Evolutionary conservation across 1,140 invertebrate species (phyloP).

Genomic region (Mizuhopecten yessoensis): DNA sequence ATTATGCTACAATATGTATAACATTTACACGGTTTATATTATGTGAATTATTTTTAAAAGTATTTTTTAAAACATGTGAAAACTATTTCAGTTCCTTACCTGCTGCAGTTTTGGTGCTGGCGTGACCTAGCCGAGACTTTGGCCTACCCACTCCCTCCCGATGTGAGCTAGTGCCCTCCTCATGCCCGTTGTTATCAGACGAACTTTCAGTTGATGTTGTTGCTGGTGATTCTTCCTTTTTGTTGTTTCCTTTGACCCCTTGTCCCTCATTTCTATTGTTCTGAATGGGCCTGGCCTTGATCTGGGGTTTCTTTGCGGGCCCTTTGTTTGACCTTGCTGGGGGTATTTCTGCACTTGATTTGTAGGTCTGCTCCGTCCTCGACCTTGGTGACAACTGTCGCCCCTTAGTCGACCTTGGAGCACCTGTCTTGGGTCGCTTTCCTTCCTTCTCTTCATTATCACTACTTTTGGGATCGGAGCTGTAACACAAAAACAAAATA

Average conservation of each 20-base stretch:
- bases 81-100: not conserved
- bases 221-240: not conserved
- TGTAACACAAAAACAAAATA: not conserved
- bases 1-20: too few relatives aligned
- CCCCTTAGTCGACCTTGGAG: not conserved
- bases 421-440: not conserved
- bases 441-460: not conserved
- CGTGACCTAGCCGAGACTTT: slow-evolving; percentile 52
- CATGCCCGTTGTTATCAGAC: not conserved
- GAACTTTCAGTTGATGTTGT: not conserved
- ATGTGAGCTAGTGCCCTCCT: slow-evolving; percentile 29
- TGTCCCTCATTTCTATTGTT: not conserved
- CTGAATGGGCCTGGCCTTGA: not conserved
- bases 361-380: not conserved
- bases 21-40: too few relatives aligned
- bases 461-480: not conserved
- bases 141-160: slow-evolving; percentile 56
- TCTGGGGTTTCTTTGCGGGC: not conserved
- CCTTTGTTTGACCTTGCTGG: not conserved
- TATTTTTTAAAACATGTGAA: too few relatives aligned
- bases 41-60: too few relatives aligned
- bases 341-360: not conserved
- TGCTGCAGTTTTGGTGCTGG: not conserved
- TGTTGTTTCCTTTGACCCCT: slow-evolving; percentile 5
- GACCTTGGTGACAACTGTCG: slow-evolving; percentile 14